Evolutionary conservation across 2,113 vertebrate species (phyloP).

Genomic region (Canis aureus): DNA sequence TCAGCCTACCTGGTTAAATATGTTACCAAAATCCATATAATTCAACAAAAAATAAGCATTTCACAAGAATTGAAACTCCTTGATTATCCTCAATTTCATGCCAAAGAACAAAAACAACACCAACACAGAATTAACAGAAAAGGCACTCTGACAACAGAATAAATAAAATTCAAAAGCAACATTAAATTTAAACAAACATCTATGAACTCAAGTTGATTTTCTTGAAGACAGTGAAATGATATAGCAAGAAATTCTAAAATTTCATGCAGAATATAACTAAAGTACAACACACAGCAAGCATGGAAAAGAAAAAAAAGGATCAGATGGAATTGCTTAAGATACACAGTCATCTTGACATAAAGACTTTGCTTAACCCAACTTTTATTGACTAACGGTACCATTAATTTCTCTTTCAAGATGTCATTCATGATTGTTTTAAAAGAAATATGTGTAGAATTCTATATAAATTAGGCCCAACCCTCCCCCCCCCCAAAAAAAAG

Average conservation of each 20-base stretch:
- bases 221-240: conserved; percentile 64
- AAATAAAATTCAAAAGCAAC: conserved; percentile 57
- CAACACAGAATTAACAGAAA: background rate
- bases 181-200: conserved; percentile 56
- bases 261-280: conserved; percentile 73
- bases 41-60: conserved; percentile 68
- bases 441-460: conserved; percentile 3
- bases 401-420: conserved; percentile 49
- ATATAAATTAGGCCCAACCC: background rate
- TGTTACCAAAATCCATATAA: conserved; percentile 50
- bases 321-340: conserved; percentile 66
- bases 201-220: conserved; percentile 47
- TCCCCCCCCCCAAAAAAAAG: conserved; percentile 7
- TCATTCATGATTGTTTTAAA: conserved; percentile 60
- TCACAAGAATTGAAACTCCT: conserved; percentile 72
- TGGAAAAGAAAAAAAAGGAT: conserved; percentile 36
- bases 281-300: conserved; percentile 64
- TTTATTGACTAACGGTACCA: background rate
- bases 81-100: conserved; percentile 80
- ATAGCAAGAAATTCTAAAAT: conserved; percentile 76
- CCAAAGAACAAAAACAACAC: conserved; percentile 73
- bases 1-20: conserved; percentile 31
- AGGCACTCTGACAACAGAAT: conserved; percentile 67
- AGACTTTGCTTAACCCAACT: background rate
- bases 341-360: conserved; percentile 69